Base-by-base conservation (phyloP, 2,797 vertebrate species). In the Periophthalmus magnuspinnatus region DNA sequence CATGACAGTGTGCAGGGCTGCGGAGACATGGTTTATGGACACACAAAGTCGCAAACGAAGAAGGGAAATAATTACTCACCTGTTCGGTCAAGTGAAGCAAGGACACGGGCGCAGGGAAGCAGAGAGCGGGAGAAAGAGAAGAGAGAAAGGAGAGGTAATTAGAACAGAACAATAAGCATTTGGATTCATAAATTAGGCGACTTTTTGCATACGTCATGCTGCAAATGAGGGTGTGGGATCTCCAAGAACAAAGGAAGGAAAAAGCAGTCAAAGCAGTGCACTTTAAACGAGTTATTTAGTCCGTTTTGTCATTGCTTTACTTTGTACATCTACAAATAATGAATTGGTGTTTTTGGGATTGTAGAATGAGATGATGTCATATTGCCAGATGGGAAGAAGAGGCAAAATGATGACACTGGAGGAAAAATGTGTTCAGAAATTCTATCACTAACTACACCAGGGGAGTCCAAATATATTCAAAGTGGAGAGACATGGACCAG, bases 61-160 rank as follows among this genome's bases (percentile, higher is more conserved):
- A 41, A 72, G 22, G 66, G 14, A 67, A 71, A 65, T 61, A 0
- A 75, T 75, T 14, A 72, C 88, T 90, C 81, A 89, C 89, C 88
- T 89, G 71, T n/a, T 81, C 56, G 7, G 77, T 45, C 6, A 76
- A 68, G 28, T 13, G 47, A 16, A 4, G 21, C 57, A 75, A 24
- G 56, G 1, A 28, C n/a, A 9, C 34, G 71, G 60, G 38, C 55
- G 13, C 33, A 52, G 2, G 76, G 6, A 70, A 72, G 76, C 56
- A 83, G 63, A 57, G 36, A 21, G 60, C 32, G 11, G 36, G 11
- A 45, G 21, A 47, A n/a, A 63, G 22, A 6, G 7, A 59, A 28
- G 28, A 28, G 28, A 28, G 28, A 78, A 47, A 70, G 34, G 67
- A 54, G 1, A 48, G 10, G 34, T 58, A 0, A 3, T 83, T 77